phyloP scores from a whole-genome alignment of 2,888 invertebrate species.

The Erpobdella octoculata region DNA sequence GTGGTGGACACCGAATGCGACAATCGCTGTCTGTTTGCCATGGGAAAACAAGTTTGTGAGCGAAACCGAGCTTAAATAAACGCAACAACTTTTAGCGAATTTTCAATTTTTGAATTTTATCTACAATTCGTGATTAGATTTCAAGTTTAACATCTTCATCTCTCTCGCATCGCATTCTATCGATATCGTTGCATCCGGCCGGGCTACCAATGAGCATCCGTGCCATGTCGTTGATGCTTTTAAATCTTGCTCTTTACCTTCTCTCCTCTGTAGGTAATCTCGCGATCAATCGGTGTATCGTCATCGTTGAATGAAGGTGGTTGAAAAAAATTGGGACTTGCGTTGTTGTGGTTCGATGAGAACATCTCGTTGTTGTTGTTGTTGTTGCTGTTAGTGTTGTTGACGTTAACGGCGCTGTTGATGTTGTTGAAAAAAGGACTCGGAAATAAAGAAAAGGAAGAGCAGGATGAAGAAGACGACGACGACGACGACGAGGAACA shows the following conservation, averaged over 20 bases:
- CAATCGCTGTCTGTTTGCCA: no score
- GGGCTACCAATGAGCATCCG: neutral
- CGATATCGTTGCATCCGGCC: neutral
- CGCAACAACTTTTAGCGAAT: neutral
- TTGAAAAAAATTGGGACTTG: neutral
- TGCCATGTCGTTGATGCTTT: neutral
- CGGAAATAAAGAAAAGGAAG: neutral
- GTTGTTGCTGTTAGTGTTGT: neutral
- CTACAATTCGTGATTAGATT: neutral
- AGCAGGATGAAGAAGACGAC: neutral
- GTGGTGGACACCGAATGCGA: no score
- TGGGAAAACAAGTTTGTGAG: no score
- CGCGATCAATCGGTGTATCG: neutral
- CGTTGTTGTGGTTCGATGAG: neutral
- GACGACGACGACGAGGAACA: neutral
- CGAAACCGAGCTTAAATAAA: no score
- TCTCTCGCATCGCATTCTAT: neutral
- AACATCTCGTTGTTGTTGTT: conserved; percentile 19
- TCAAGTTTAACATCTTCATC: neutral
- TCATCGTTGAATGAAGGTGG: neutral
- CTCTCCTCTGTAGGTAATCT: neutral
- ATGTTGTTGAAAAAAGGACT: conserved; percentile 6
- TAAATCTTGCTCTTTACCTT: neutral
- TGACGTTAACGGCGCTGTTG: neutral
- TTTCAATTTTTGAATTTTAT: neutral